A percentile compares a stretch with the other conserved stretches of the same genome.
Evolutionary conservation across 2,888 invertebrate genomes (phyloP).

Genomic region (Hydrotaea diabolus): DNA sequence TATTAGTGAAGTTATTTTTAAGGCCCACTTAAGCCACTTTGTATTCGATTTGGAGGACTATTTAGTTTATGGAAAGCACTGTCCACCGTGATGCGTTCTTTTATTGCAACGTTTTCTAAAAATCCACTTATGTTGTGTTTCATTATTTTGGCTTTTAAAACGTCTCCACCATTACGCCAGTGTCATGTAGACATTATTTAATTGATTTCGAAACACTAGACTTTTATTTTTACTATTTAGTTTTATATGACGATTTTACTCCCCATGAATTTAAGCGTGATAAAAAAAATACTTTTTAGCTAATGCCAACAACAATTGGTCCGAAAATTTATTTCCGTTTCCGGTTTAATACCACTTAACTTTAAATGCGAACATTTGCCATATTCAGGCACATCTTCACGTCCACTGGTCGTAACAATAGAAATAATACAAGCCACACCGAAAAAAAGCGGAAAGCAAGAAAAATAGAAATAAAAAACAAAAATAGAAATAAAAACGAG

Average conservation of each 20-base stretch:
- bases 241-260: conserved; percentile 19
- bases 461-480: neutral
- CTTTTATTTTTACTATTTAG: neutral
- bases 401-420: neutral
- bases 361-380: conserved; percentile 8
- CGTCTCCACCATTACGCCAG: too few relatives aligned
- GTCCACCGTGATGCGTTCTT: too few relatives aligned
- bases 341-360: conserved; percentile 27
- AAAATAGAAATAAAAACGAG: conserved; percentile 2
- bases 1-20: too few relatives aligned
- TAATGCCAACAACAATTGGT: conserved; percentile 29
- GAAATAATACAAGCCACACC: neutral
- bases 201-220: too few relatives aligned
- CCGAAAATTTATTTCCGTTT: neutral
- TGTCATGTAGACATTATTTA: too few relatives aligned
- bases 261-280: conserved; percentile 13
- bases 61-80: too few relatives aligned
- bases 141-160: too few relatives aligned
- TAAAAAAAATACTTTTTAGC: conserved; percentile 5
- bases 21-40: too few relatives aligned
- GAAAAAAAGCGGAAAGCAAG: too few relatives aligned
- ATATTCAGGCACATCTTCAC: neutral
- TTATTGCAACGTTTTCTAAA: too few relatives aligned
- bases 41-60: too few relatives aligned
- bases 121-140: too few relatives aligned